Evolutionary conservation across 2,888 invertebrate species (phyloP).

Genomic region (Sicus ferrugineus): DNA sequence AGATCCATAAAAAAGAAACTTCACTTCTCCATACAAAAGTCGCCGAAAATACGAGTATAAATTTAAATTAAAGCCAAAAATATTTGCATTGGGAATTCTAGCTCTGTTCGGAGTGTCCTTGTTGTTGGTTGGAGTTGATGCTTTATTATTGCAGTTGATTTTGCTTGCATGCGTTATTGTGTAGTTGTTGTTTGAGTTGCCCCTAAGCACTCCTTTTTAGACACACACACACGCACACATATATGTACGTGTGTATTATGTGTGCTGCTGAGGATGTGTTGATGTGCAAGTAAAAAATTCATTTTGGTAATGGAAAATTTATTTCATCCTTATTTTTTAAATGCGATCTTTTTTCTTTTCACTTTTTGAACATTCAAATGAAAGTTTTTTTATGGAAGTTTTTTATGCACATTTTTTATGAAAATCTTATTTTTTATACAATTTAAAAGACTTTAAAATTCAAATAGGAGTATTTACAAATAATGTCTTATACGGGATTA

Average conservation of each 20-base stretch:
- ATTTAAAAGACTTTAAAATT: too few species aligned
- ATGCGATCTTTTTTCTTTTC: too few species aligned
- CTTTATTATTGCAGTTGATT: background rate
- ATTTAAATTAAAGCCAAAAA: slow-evolving; percentile 26
- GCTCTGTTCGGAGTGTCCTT: background rate
- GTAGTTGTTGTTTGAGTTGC: background rate
- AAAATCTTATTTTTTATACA: background rate
- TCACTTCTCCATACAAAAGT: background rate
- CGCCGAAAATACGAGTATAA: background rate
- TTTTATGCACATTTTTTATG: too few species aligned
- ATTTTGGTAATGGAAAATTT: slow-evolving; percentile 32
- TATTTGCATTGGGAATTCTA: background rate
- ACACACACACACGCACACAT: background rate
- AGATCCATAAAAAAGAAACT: too few species aligned
- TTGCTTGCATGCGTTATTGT: background rate
- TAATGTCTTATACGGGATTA: too few species aligned
- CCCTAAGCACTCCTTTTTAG: background rate
- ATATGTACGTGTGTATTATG: background rate
- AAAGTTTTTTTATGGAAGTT: too few species aligned
- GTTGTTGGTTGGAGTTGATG: background rate
- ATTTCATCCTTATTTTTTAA: background rate
- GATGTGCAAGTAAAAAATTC: slow-evolving; percentile 28
- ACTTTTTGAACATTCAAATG: too few species aligned
- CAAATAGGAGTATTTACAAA: too few species aligned
- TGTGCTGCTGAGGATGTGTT: slow-evolving; percentile 22